Base-by-base conservation (phyloP, 2,797 vertebrate species). In the Aselliscus stoliczkanus region DNA sequence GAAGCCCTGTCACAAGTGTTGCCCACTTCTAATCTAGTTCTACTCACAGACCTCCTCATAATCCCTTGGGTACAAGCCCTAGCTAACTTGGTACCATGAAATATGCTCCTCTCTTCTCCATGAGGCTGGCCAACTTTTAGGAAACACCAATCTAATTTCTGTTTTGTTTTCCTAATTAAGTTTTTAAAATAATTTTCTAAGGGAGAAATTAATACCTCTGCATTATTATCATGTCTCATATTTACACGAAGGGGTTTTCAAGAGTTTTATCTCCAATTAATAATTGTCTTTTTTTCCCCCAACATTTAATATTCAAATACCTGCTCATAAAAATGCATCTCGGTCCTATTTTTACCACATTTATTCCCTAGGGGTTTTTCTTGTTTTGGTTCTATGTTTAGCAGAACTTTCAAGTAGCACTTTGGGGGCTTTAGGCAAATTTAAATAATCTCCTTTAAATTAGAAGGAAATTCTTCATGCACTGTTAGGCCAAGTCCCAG, bases 311-410 rank as follows among this genome's bases (percentile, higher is more conserved):
- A 90, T 95, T 92, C 81, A 81, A 95, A 88, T 90, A 77, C 42
- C 52, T 92, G 34, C 92, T 86, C 62, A 64, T 88, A 90, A 90
- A 94, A 88, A 84, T 69, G 14, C 29, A 70, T 70, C 52, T 94
- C 69, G 39, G 11, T 62, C 65, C 87, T 87, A 50, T 54, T 90
- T 95, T 92, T 92, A 80, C 25, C 37, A 56, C 27, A 37, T 72
- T 93, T 84, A 67, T 60, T 93, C 65, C 64, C 56, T 84, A 20
- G 47, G 47, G 12, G 9, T 37, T 96, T 93, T 89, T 84, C 65
- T 96, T 47, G 25, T 29, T 94, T 92, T 95, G 39, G n/a, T 75
- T 97, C 79, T 91, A 34, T 90, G 69, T 82, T 93, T 75, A 96
- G 93, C 34, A 88, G 70, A 93, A 77, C 31, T 91, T 93, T 89